Conservation (phyloP, 1,140 invertebrate species). For the Hesperophylax magnus region DNA sequence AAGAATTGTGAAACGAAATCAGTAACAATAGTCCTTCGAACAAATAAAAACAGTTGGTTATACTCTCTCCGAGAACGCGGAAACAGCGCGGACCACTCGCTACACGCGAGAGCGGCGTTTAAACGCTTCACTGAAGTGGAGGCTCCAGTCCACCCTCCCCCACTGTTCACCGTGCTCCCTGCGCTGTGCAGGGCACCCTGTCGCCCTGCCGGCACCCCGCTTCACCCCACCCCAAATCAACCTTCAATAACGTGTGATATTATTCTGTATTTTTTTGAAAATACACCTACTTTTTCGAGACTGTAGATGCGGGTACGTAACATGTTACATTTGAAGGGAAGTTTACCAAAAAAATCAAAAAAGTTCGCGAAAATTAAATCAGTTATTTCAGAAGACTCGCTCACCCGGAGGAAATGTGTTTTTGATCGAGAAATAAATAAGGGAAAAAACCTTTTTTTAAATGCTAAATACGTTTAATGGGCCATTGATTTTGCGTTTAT, state of each 20-base stretch:
- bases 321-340: background rate
- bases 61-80: constrained; percentile 27
- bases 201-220: constrained; percentile 42
- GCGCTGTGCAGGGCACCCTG: background rate
- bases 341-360: constrained; percentile 17
- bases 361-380: background rate
- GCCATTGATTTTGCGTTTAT: background rate
- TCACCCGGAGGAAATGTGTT: constrained; percentile 8
- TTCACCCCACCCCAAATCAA: constrained; percentile 5
- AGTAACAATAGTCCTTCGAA: background rate
- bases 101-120: constrained; percentile 48
- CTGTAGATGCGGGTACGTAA: too few relatives aligned
- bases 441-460: constrained; percentile 6
- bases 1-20: too few relatives aligned
- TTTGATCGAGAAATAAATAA: constrained; percentile 27
- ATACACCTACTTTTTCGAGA: background rate
- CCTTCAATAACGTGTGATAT: constrained; percentile 33
- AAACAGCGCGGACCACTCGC: background rate
- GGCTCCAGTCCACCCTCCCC: background rate
- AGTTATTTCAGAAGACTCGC: background rate
- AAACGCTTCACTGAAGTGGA: constrained; percentile 48
- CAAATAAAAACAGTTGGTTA: constrained; percentile 53
- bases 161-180: too few relatives aligned
- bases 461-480: background rate
- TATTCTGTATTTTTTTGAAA: constrained; percentile 37